A percentile compares a stretch with the other conserved stretches of the same genome.
Conservation (phyloP, 2,888 invertebrate genomes). For the Drosophila merina region DNA sequence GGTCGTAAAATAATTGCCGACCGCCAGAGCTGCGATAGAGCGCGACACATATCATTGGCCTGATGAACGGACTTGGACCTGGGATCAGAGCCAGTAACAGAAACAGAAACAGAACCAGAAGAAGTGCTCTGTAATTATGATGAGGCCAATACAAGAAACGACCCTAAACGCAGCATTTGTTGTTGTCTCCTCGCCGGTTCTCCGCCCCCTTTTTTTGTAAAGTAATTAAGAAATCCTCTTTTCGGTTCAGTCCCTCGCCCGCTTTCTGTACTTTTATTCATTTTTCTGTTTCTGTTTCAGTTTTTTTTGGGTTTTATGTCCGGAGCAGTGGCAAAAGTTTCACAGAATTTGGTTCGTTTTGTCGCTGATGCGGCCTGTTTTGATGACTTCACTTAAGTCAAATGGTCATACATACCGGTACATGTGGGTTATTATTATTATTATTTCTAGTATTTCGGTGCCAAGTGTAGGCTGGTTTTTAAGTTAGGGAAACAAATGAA, state of each 20-base stretch:
- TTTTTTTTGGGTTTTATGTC: slow-evolving; percentile 61
- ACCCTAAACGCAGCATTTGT: slow-evolving; percentile 65
- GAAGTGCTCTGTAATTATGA: slow-evolving; percentile 73
- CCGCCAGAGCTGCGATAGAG: slow-evolving; percentile 60
- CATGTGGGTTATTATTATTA: slow-evolving; percentile 64
- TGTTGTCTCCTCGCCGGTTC: slow-evolving; percentile 36
- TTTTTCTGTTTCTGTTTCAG: slow-evolving; percentile 30
- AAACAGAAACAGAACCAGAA: slow-evolving; percentile 16
- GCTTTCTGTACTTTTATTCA: slow-evolving; percentile 15
- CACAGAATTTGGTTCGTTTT: slow-evolving; percentile 64
- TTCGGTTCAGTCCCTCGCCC: slow-evolving; percentile 37
- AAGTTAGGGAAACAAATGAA: slow-evolving; percentile 20
- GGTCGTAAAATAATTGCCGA: slow-evolving; percentile 75
- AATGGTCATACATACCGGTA: slow-evolving; percentile 61
- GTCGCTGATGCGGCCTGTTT: slow-evolving; percentile 56
- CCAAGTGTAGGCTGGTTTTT: slow-evolving; percentile 46
- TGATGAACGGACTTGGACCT: slow-evolving; percentile 52
- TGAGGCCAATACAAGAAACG: slow-evolving; percentile 74
- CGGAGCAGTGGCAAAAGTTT: slow-evolving; percentile 61
- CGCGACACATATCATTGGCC: slow-evolving; percentile 73
- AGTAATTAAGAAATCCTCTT: slow-evolving; percentile 79
- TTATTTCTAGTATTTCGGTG: slow-evolving; percentile 60
- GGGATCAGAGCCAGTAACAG: slow-evolving; percentile 15
- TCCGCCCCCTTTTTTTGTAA: slow-evolving; percentile 40
- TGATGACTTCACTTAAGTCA: slow-evolving; percentile 81